Evolutionary conservation across 2,888 invertebrate genomes (phyloP).

Genomic region (Tenthredo distinguenda): DNA sequence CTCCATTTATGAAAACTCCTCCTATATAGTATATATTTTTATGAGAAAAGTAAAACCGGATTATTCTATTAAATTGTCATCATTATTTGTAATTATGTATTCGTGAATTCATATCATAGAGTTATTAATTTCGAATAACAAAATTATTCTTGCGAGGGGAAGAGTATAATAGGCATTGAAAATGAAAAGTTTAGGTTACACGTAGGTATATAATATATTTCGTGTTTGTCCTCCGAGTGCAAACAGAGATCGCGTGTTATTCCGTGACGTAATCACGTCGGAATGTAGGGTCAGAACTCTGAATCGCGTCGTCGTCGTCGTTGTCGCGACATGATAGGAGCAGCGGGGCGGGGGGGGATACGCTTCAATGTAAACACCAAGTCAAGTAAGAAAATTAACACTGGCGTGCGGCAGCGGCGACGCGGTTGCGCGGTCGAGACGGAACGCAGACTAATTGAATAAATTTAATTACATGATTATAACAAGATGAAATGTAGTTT

Average conservation of each 20-base stretch:
- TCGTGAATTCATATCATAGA: not conserved
- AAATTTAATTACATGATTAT: conserved; percentile 6
- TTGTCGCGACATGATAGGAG: not conserved
- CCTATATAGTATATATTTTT: not conserved
- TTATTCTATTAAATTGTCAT: not conserved
- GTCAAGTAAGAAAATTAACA: conserved; percentile 45
- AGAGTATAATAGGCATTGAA: not conserved
- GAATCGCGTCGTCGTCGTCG: conserved; percentile 36
- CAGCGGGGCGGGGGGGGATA: not conserved
- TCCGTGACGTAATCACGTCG: conserved; percentile 62
- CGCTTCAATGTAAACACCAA: conserved; percentile 42
- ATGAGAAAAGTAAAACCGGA: not conserved
- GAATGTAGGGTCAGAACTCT: conserved; percentile 68
- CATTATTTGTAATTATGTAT: not conserved
- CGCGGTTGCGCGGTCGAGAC: not conserved
- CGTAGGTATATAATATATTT: conserved; percentile 6
- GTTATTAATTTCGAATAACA: not conserved
- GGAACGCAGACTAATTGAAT: conserved; percentile 23
- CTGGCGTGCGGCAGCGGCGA: not conserved
- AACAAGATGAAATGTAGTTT: not conserved
- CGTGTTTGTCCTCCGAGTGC: conserved; percentile 54
- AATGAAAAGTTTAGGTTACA: conserved; percentile 13
- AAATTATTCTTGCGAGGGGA: not conserved
- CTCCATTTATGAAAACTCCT: not conserved
- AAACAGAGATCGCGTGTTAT: conserved; percentile 62